Conservation (phyloP, 2,113 vertebrate genomes). For the Alosa alosa region DNA sequence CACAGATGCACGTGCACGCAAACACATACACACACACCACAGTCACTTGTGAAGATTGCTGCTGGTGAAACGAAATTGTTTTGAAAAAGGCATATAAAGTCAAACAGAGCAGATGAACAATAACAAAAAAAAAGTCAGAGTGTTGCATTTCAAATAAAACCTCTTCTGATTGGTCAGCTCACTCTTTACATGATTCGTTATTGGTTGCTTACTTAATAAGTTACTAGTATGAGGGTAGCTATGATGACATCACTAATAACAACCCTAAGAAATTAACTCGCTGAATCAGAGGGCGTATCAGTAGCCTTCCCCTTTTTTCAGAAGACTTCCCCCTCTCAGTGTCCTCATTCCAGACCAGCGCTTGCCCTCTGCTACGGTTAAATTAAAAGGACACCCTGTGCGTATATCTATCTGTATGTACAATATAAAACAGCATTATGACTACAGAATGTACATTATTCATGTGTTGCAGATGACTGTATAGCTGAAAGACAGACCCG, state of each 20-base stretch:
- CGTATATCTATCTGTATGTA: constrained; percentile 73
- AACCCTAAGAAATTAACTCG: constrained; percentile 3
- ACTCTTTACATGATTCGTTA: not conserved
- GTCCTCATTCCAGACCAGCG: constrained; percentile 21
- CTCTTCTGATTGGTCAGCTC: constrained; percentile 3
- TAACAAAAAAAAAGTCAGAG: constrained; percentile 44
- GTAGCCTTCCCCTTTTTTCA: not conserved
- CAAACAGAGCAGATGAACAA: constrained; percentile 44
- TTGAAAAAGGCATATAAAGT: constrained; percentile 53
- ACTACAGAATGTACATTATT: constrained; percentile 71
- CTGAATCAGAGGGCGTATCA: constrained; percentile 3
- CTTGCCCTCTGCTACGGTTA: constrained; percentile 50
- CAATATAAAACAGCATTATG: constrained; percentile 74
- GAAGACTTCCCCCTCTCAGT: not conserved
- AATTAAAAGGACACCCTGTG: constrained; percentile 72
- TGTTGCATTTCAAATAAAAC: constrained; percentile 40
- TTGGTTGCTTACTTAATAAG: constrained; percentile 14
- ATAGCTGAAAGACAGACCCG: constrained; percentile 49
- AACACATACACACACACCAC: not conserved
- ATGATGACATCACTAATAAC: constrained; percentile 6
- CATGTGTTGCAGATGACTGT: constrained; percentile 54
- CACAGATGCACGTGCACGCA: not conserved
- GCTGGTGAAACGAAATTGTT: constrained; percentile 49
- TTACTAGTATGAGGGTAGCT: constrained; percentile 4
- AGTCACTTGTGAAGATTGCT: constrained; percentile 39